Conservation (phyloP, 2,797 vertebrate species). For the Naso thynnoides region DNA sequence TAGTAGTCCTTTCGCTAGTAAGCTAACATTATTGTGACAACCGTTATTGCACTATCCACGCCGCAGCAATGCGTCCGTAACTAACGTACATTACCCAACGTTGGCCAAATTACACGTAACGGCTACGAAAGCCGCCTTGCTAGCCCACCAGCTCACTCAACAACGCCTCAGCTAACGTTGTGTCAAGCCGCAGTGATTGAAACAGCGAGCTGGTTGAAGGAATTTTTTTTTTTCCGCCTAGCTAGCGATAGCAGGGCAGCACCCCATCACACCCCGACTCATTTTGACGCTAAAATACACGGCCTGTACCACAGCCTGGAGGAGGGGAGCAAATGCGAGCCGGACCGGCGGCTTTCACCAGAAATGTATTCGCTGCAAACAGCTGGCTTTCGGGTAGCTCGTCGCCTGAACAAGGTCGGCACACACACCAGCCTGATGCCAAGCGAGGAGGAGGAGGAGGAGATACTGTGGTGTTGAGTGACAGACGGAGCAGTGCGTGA, state of each 20-base stretch:
- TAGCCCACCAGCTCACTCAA: conserved; percentile 60
- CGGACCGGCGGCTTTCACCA: conserved; percentile 43
- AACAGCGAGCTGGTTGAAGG: conserved; percentile 65
- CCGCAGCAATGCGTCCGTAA: conserved; percentile 50
- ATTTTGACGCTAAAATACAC: conserved; percentile 35
- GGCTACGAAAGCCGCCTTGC: conserved; percentile 29
- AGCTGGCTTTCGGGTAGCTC: conserved; percentile 57
- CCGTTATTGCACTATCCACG: conserved; percentile 43
- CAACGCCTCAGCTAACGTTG: conserved; percentile 58
- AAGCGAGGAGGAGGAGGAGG: conserved; percentile 58
- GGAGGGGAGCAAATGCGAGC: conserved; percentile 1
- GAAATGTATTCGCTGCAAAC: conserved; percentile 52
- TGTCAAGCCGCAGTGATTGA: conserved; percentile 75
- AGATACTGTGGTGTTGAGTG: conserved; percentile 64
- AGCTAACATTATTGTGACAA: conserved; percentile 14
- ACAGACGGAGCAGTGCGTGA: conserved; percentile 59
- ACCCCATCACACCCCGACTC: conserved; percentile 61
- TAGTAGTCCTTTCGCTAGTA: conserved; percentile 2
- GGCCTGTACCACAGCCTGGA: neutral
- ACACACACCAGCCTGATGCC: conserved; percentile 59
- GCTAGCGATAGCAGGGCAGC: conserved; percentile 66
- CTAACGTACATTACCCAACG: conserved; percentile 51
- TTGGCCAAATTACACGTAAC: conserved; percentile 41
- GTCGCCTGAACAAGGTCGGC: conserved; percentile 69
- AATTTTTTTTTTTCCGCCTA: conserved; percentile 69